Conservation (phyloP, 2,113 vertebrate species). For the Morone chrysops region DNA sequence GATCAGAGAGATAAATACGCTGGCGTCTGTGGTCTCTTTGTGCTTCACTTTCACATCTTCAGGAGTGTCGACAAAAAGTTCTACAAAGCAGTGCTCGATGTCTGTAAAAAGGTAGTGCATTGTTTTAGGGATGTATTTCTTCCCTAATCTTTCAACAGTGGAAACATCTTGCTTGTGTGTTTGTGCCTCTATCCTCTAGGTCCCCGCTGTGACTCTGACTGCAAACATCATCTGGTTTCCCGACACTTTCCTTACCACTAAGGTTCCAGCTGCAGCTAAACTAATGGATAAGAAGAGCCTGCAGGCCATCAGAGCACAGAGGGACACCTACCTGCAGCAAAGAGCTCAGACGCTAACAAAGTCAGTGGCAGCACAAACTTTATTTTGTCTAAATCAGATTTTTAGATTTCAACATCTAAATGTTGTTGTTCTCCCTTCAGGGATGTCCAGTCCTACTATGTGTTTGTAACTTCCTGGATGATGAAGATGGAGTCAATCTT, state of each 20-base stretch:
- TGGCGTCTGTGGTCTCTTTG: slow-evolving; percentile 93
- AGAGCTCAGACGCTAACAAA: slow-evolving; percentile 93
- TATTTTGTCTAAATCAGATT: not conserved
- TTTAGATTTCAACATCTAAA: not conserved
- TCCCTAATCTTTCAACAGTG: not conserved
- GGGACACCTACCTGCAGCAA: slow-evolving; percentile 93
- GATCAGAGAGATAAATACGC: slow-evolving; percentile 98
- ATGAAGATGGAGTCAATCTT: slow-evolving; percentile 99
- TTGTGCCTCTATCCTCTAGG: slow-evolving; percentile 76
- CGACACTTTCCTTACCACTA: slow-evolving; percentile 91
- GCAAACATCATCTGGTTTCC: slow-evolving; percentile 98
- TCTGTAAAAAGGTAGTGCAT: slow-evolving; percentile 93
- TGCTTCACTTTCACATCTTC: slow-evolving; percentile 97
- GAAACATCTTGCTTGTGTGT: not conserved
- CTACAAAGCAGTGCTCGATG: slow-evolving; percentile 93
- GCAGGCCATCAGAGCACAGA: slow-evolving; percentile 88
- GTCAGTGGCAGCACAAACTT: slow-evolving; percentile 78
- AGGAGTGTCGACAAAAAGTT: slow-evolving; percentile 95
- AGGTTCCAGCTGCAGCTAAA: slow-evolving; percentile 93
- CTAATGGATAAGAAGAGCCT: slow-evolving; percentile 94
- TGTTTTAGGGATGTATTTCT: not conserved
- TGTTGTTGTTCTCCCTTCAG: slow-evolving; percentile 77
- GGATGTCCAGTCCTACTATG: slow-evolving; percentile 97
- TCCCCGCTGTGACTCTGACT: slow-evolving; percentile 95
- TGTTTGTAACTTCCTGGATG: slow-evolving; percentile 99